These are phyloP conservation scores for Corythornis cristatus DNA, from an alignment of 2,113 vertebrate species.

Conservation along the genomic window DNA sequence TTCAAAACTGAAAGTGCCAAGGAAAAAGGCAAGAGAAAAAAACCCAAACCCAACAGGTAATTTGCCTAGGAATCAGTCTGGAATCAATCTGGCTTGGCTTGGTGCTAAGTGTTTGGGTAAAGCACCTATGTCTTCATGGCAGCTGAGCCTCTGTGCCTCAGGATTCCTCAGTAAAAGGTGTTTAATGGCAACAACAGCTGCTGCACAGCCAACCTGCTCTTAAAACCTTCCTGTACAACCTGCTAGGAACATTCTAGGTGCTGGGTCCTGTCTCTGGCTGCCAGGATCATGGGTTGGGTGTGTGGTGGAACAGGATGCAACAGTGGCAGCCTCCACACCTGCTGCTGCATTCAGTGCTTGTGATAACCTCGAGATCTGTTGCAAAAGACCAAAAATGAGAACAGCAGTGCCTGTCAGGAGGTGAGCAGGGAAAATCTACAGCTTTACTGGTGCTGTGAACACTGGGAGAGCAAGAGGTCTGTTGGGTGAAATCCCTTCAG, in stretches of 20 bases:
- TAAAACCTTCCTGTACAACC: neutral
- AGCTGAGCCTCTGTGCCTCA: neutral
- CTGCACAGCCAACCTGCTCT: neutral
- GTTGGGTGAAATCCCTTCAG: neutral
- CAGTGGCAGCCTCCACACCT: neutral
- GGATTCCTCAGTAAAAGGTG: neutral
- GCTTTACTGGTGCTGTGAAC: neutral
- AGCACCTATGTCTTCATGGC: neutral
- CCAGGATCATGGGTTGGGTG: neutral
- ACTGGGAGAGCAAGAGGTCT: neutral
- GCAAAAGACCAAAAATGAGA: neutral
- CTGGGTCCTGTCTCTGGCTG: neutral
- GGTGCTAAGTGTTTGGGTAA: neutral
- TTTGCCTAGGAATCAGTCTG: neutral
- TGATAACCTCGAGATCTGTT: neutral
- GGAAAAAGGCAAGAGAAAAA: neutral
- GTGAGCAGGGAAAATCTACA: neutral
- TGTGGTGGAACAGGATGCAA: too few relatives aligned
- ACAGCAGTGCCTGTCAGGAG: neutral
- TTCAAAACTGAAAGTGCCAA: neutral
- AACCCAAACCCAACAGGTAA: neutral
- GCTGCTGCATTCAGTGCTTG: fast-evolving
- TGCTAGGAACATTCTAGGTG: neutral
- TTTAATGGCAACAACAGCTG: neutral
- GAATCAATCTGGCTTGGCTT: neutral